Conservation (phyloP, 2,113 vertebrate species). For the Mellivora capensis region DNA sequence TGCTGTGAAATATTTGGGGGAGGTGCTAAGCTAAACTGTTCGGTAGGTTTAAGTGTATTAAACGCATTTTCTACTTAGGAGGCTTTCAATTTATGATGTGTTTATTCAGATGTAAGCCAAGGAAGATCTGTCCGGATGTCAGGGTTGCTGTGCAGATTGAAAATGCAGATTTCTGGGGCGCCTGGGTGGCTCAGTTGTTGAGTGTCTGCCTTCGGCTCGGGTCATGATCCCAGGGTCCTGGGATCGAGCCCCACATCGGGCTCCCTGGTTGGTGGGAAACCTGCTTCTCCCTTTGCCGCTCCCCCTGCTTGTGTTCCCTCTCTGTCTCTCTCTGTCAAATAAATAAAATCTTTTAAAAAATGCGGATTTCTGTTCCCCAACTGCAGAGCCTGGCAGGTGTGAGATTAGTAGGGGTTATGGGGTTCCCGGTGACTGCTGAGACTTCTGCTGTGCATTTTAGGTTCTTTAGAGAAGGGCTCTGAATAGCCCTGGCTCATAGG, state of each 20-base stretch:
- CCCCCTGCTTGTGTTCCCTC: no score
- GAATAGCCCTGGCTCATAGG: no score
- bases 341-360: neutral
- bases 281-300: no score
- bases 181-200: no score
- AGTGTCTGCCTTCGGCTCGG: no score
- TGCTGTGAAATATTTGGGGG: neutral
- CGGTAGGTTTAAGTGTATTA: neutral
- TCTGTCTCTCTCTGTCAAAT: no score
- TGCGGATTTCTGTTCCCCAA: neutral
- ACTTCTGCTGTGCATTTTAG: neutral
- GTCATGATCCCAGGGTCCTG: no score
- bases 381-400: no score
- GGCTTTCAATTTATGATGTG: neutral
- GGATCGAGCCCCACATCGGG: no score
- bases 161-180: neutral
- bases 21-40: neutral
- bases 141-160: neutral
- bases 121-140: neutral
- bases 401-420: neutral
- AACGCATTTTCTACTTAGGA: neutral
- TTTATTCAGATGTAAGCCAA: neutral
- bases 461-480: neutral
- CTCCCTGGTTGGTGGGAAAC: no score
- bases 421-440: neutral